phyloP scores from a whole-genome alignment of 2,113 vertebrate genomes.

The Gymnorhina tibicen region DNA sequence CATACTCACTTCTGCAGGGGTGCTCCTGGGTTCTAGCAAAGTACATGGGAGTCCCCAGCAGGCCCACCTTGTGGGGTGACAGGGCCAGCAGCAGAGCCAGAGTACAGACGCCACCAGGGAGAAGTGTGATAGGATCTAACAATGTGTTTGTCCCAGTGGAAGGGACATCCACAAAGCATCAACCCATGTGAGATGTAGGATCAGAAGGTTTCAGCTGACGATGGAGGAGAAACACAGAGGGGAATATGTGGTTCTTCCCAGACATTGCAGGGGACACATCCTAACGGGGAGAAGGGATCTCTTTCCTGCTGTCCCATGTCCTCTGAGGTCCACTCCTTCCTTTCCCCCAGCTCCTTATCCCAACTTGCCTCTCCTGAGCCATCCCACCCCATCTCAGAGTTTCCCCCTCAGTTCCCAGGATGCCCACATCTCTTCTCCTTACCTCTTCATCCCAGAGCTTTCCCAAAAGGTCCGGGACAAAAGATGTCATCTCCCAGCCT shows the following conservation, averaged over 20 bases:
- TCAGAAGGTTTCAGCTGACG: not conserved
- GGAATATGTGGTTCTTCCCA: not conserved
- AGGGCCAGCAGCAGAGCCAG: not conserved
- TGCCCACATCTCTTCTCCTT: not conserved
- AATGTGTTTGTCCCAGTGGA: not conserved
- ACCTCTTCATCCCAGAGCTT: not conserved
- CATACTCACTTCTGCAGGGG: accelerated
- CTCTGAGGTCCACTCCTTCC: not conserved
- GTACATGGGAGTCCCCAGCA: not conserved
- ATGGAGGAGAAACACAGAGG: not conserved
- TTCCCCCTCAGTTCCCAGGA: not conserved
- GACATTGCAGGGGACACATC: not conserved
- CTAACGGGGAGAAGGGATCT: not conserved
- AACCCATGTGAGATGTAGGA: accelerated
- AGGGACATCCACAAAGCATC: not conserved
- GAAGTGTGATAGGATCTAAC: not conserved
- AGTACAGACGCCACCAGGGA: not conserved
- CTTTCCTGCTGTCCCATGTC: not conserved
- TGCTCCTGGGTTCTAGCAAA: not conserved
- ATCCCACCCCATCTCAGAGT: not conserved
- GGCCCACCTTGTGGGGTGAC: not conserved
- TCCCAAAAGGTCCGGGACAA: not conserved
- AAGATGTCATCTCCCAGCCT: not conserved
- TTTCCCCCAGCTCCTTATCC: not conserved
- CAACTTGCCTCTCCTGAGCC: not conserved